Conservation (phyloP, 2,888 invertebrate genomes). For the Trachelus iudaicus region DNA sequence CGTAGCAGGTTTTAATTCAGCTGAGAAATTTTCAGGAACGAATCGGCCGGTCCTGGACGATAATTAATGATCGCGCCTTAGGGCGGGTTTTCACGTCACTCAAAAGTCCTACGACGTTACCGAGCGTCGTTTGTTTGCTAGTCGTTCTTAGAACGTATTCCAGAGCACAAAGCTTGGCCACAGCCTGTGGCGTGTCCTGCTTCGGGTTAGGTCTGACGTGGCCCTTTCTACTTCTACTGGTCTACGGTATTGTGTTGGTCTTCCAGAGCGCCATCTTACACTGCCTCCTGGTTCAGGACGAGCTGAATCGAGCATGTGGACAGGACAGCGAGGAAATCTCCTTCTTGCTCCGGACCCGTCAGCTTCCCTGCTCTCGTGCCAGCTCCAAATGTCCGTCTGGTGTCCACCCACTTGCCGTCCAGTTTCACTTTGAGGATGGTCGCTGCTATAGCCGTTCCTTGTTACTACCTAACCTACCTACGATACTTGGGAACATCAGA, state of each 20-base stretch:
- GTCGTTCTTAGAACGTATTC: constrained; percentile 45
- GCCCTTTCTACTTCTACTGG: constrained; percentile 39
- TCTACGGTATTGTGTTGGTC: constrained; percentile 51
- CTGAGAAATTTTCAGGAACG: neutral
- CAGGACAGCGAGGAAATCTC: constrained; percentile 52
- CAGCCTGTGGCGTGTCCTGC: constrained; percentile 20
- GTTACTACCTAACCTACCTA: neutral
- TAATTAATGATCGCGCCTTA: constrained; percentile 1
- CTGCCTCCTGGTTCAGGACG: constrained; percentile 34
- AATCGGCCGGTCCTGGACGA: neutral
- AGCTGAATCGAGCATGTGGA: constrained; percentile 50
- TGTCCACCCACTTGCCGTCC: constrained; percentile 29
- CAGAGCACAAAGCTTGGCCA: constrained; percentile 26
- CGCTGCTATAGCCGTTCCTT: neutral
- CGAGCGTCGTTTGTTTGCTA: constrained; percentile 44
- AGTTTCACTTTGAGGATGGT: constrained; percentile 11
- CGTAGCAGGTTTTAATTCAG: neutral
- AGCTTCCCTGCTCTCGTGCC: constrained; percentile 39
- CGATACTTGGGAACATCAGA: neutral
- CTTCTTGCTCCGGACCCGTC: constrained; percentile 47
- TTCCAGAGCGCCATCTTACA: constrained; percentile 39
- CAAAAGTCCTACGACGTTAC: constrained; percentile 5
- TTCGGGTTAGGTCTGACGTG: constrained; percentile 44
- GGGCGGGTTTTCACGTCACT: neutral
- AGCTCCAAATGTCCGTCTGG: constrained; percentile 41